Base-by-base conservation (phyloP, 2,113 vertebrate genomes). In the Apeltes quadracus region DNA sequence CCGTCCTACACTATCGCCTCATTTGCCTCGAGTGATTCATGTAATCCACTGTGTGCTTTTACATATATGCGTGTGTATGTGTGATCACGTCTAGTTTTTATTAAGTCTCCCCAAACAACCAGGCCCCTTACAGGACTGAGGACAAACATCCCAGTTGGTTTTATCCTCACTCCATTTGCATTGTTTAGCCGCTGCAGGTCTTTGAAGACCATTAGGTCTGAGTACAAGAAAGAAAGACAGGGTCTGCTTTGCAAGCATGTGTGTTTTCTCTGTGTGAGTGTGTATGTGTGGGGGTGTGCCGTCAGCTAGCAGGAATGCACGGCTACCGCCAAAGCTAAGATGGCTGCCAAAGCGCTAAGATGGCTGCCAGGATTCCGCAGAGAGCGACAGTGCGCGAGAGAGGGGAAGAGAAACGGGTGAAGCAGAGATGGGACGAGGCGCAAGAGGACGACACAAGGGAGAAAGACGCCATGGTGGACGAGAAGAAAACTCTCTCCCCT, bases 261-360 rank as follows among this genome's bases (percentile, higher is more conserved):
- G 78, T 76, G 76, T 83, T 66, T 78, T 72, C 76, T 76, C 87
- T 76, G 71, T 76, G 66, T 73, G 79, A 67, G 72, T 76, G 78
- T 51, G 65, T 66, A 75, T 72, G 73, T 76, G 81, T 61, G 68
- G 71, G 88, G 61, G 86, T 75, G 86, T 87, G 91, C 91, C 85
- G 90, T 93, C 88, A 93, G 92, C 93, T 88, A 93, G 86, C 80
- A 91, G 93, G 93, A 91, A 92, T 93, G 92, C 92, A 91, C 82
- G 89, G 90, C 89, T 92, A 92, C 94, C 94, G 93, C 94, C 94
- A 93, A 92, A 93, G 91, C 87, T 96, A 96, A 97, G 93, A 96
- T 97, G 96, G 96, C 95, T 97, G 96, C 96, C 96, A 97, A 96
- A 96, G 93, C 91, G 76, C 94, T 96, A 97, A 97, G 83, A 97